These are phyloP conservation scores for Listrodromus nycthemerus DNA, from an alignment of 2,888 invertebrate species.

Conservation along the genomic window DNA sequence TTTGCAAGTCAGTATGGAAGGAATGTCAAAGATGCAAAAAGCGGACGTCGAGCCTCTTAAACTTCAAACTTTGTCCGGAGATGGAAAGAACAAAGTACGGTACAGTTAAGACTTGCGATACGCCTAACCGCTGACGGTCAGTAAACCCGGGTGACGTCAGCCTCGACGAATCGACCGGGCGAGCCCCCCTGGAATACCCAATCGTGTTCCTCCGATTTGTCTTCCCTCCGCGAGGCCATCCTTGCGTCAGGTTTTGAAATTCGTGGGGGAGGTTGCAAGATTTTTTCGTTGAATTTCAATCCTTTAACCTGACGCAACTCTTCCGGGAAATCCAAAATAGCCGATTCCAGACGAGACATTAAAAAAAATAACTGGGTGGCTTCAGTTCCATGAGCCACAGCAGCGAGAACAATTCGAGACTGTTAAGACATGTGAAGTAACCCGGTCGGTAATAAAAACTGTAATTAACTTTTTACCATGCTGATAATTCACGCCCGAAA, in stretches of 20 bases:
- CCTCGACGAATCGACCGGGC: constrained; percentile 78
- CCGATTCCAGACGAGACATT: not conserved
- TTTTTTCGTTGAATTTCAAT: constrained; percentile 7
- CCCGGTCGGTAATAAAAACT: too few species aligned
- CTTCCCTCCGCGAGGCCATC: constrained; percentile 28
- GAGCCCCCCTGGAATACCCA: constrained; percentile 78
- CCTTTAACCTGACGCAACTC: not conserved
- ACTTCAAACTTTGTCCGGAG: constrained; percentile 25
- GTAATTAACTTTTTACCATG: too few species aligned
- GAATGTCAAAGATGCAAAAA: not conserved
- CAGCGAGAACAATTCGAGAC: too few species aligned
- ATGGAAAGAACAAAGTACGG: constrained; percentile 13
- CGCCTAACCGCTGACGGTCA: constrained; percentile 1
- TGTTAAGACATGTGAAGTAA: too few species aligned
- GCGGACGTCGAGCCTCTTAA: not conserved
- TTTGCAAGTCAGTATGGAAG: not conserved
- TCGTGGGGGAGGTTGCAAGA: constrained; percentile 41
- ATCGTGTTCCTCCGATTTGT: constrained; percentile 70
- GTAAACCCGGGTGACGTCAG: constrained; percentile 64
- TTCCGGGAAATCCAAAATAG: not conserved
- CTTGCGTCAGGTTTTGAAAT: constrained; percentile 65
- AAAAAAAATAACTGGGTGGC: not conserved
- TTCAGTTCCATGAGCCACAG: too few species aligned
- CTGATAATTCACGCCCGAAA: too few species aligned
- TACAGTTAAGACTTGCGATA: not conserved